phyloP scores from a whole-genome alignment of 2,797 vertebrate genomes.

The Ctenosaura bakeri region DNA sequence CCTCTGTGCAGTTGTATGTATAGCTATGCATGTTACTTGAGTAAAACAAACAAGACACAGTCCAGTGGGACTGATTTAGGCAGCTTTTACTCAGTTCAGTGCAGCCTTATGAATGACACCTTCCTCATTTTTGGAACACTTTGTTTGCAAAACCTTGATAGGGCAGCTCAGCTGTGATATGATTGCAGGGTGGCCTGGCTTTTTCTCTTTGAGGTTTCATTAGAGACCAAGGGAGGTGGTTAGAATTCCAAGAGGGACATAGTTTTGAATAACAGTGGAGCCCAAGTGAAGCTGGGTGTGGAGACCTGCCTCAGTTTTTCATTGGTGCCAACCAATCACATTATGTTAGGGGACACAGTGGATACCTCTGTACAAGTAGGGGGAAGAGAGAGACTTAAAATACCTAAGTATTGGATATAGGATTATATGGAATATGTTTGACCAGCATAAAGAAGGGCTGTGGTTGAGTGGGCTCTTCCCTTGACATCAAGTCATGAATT shows the following conservation, averaged over 20 bases:
- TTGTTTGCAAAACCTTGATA: background rate
- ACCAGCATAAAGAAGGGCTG: background rate
- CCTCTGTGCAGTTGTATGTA: background rate
- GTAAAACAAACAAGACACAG: background rate
- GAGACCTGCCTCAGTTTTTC: background rate
- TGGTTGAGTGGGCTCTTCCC: background rate
- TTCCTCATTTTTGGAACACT: too few species aligned
- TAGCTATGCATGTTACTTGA: background rate
- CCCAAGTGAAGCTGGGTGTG: background rate
- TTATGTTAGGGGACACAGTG: background rate
- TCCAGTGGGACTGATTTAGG: background rate
- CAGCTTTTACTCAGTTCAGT: too few species aligned
- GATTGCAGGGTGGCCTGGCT: too few species aligned
- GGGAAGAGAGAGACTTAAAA: background rate
- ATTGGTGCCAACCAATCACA: background rate
- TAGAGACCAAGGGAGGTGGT: background rate
- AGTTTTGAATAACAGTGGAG: background rate
- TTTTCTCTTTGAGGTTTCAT: background rate
- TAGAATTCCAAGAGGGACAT: background rate
- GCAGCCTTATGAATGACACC: background rate
- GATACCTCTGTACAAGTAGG: background rate
- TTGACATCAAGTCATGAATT: background rate
- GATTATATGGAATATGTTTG: background rate
- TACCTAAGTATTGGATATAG: background rate
- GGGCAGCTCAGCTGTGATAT: background rate